Evolutionary conservation across 2,797 vertebrate species (phyloP), one percentile per base, ranked within the genome.

Genomic region (Macroramphosus scolopax): DNA sequence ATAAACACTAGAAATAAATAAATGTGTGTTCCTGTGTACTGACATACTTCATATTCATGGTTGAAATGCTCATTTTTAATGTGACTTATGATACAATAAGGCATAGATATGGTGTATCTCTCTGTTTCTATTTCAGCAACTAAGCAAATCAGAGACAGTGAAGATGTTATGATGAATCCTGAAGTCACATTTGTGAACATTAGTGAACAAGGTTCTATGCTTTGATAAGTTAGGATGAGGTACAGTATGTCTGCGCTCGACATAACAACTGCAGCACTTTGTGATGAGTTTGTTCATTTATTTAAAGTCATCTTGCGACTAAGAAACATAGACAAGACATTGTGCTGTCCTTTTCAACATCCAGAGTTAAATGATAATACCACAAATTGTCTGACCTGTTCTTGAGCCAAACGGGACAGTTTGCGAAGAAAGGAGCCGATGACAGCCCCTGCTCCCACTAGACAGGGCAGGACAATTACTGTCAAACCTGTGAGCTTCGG

Each of bases 391-490:
- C 34, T 71, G 34, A 98, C 96, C 92, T 98, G 95, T 20, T 97
- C 95, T 79, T 98, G 96, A 14, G 95, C 93, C 61, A 77, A 81
- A 40, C 94, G 91, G 5, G 96, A 98, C 3, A 98, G 75, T 70
- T 80, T 86, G 12, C 95, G 93, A 35, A 98, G 92, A 29, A 91
- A 81, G 2, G 94, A 89, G 24, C 96, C 94, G 0, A 98, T 81
- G 28, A 95, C 42, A 38, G 93, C 91, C 0, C 96, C 96, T 0
- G 82, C 73, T 0, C 90, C 92, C 64, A 98, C 93, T 4, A 98
- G 83, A 25, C 80, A 71, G 0, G 96, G 95, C 18, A 96, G 91
- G 9, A 89, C 85, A 31, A 97, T 66, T 0, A 94, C 79, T n/a
- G 93, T 92, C 31, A 97, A 75, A 15, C 88, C 90, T 0, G 94